Evolutionary conservation across 2,113 vertebrate genomes (phyloP).

Genomic region (Mirza zaza): DNA sequence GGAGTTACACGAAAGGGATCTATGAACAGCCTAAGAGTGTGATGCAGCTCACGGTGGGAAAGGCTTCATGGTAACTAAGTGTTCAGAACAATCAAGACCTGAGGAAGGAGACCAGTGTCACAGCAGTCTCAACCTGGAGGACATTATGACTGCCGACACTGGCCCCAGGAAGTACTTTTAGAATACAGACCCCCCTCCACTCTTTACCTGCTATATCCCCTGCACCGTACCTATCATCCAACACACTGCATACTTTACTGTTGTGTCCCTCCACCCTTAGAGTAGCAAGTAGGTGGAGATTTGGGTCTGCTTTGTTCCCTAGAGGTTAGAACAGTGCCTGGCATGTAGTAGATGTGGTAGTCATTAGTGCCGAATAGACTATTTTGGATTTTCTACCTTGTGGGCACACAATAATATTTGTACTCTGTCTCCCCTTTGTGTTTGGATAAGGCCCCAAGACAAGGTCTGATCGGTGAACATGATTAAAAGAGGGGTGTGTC

Average conservation of each 20-base stretch:
- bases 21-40: not conserved
- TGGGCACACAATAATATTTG: not conserved
- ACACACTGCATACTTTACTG: not conserved
- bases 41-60: not conserved
- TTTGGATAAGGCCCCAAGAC: not conserved
- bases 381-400: not conserved
- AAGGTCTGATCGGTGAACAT: not conserved
- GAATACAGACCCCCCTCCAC: not conserved
- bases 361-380: accelerated
- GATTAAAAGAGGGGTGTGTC: not conserved
- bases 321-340: not conserved
- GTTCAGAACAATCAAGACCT: not conserved
- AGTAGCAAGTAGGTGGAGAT: not conserved
- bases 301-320: not conserved
- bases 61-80: not conserved
- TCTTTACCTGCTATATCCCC: too few species aligned
- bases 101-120: not conserved
- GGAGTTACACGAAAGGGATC: not conserved
- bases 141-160: not conserved
- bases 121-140: not conserved
- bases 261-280: not conserved
- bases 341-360: not conserved
- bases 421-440: not conserved
- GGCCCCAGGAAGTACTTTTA: not conserved
- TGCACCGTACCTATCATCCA: too few species aligned